A percentile compares a stretch with the other conserved stretches of the same genome.
Evolutionary conservation across 2,888 invertebrate genomes (phyloP).

Genomic region (Ectemnius cavifrons): DNA sequence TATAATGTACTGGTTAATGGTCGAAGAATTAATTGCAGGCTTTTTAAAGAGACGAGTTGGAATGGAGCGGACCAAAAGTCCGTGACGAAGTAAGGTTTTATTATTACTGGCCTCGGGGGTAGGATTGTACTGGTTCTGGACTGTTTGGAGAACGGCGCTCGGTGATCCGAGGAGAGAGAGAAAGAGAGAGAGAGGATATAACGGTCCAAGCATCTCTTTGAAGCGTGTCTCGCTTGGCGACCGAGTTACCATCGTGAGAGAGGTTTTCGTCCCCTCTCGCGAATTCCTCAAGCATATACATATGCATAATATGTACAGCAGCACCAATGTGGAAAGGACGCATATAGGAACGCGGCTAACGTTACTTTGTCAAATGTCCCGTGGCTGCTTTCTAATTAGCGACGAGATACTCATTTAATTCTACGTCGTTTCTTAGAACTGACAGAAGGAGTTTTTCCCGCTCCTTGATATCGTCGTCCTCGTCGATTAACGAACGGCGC

Average conservation of each 20-base stretch:
- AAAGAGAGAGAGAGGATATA: slow-evolving; percentile 33
- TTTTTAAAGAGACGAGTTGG: too few species aligned
- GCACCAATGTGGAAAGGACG: neutral
- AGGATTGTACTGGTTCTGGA: neutral
- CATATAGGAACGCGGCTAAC: neutral
- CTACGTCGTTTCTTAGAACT: neutral
- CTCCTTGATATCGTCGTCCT: neutral
- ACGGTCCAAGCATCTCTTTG: slow-evolving; percentile 24
- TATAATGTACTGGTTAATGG: too few species aligned
- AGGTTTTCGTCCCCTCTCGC: slow-evolving; percentile 20
- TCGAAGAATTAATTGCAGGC: too few species aligned
- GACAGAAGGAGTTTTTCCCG: neutral
- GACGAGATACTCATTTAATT: neutral
- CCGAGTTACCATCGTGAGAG: slow-evolving; percentile 29
- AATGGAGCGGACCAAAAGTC: too few species aligned
- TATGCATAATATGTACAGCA: neutral
- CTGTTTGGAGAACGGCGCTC: slow-evolving; percentile 10
- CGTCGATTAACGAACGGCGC: neutral
- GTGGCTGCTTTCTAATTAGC: slow-evolving; percentile 2
- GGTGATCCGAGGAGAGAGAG: slow-evolving; percentile 27
- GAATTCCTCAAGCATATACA: slow-evolving; percentile 11
- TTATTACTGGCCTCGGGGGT: neutral
- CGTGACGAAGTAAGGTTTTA: slow-evolving; percentile 1
- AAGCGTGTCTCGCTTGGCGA: slow-evolving; percentile 18
- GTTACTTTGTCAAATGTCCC: slow-evolving; percentile 1